A percentile compares a stretch with the other conserved stretches of the same genome.
These are phyloP conservation scores for Hyphantria cunea DNA, from an alignment of 1,140 invertebrate species.

Conservation along the genomic window DNA sequence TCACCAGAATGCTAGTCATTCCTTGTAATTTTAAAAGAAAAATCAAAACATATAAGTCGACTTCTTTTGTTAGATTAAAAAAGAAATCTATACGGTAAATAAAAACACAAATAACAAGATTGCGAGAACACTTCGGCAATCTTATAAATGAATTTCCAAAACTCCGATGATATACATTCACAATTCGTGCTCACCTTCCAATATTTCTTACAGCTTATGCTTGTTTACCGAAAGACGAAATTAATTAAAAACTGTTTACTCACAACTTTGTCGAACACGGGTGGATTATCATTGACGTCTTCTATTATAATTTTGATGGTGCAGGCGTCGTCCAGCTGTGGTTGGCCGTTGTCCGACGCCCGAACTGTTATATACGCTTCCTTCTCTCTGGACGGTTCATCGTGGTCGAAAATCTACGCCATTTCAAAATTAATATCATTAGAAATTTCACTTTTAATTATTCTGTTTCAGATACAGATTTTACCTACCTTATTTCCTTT, in stretches of 20 bases:
- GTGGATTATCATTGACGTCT: constrained; percentile 94
- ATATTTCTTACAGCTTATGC: too few species aligned
- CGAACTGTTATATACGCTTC: constrained; percentile 88
- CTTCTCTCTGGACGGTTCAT: constrained; percentile 93
- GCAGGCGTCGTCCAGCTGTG: constrained; percentile 92
- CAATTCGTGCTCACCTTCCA: too few species aligned
- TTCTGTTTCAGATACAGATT: not conserved
- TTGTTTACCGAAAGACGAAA: not conserved
- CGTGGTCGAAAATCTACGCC: constrained; percentile 88
- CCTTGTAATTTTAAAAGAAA: too few species aligned
- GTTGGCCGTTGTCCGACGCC: constrained; percentile 93
- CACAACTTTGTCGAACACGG: constrained; percentile 91
- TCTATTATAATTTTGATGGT: constrained; percentile 93
- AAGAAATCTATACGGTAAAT: too few species aligned
- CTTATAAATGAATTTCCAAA: too few species aligned
- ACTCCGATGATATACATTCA: too few species aligned
- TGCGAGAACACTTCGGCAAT: too few species aligned
- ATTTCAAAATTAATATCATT: constrained; percentile 14
- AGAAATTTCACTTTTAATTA: constrained; percentile 3
- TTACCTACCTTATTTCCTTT: constrained; percentile 32
- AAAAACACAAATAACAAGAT: too few species aligned
- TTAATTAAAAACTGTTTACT: constrained; percentile 45
- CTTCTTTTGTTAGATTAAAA: too few species aligned
- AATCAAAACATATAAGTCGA: too few species aligned
- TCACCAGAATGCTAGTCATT: constrained; percentile 25